These are phyloP conservation scores for Melanerpes aurifrons DNA, from an alignment of 2,113 vertebrate species.

Conservation along the genomic window DNA sequence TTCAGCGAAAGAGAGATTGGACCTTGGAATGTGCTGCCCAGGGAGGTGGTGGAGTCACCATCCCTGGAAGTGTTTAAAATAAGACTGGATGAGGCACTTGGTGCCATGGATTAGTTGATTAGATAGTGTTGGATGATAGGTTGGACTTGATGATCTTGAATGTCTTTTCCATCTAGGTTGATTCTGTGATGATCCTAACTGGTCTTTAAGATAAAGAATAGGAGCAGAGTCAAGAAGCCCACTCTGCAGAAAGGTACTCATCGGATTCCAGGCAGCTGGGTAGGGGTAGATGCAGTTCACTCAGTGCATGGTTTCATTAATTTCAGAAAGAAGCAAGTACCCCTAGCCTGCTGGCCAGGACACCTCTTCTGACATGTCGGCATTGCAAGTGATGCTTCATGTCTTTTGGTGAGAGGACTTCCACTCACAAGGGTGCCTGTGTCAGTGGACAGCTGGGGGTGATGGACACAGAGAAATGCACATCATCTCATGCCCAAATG, in stretches of 20 bases:
- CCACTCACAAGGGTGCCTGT: neutral
- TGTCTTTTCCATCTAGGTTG: too few species aligned
- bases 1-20: too few species aligned
- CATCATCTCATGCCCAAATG: neutral
- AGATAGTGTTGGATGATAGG: too few species aligned
- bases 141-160: too few species aligned
- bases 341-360: neutral
- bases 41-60: too few species aligned
- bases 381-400: neutral
- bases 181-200: too few species aligned
- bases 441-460: neutral
- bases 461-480: neutral
- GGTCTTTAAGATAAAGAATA: neutral
- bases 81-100: too few species aligned
- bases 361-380: neutral
- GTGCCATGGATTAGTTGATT: too few species aligned
- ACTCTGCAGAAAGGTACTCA: neutral
- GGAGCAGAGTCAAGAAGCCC: neutral
- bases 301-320: neutral
- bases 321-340: neutral
- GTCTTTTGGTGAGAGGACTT: neutral
- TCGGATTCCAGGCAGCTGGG: accelerated
- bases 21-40: too few species aligned
- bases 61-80: too few species aligned
- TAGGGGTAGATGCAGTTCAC: neutral